Evolutionary conservation across 2,797 vertebrate genomes (phyloP).

Genomic region (Neosilurus mollespiculum): DNA sequence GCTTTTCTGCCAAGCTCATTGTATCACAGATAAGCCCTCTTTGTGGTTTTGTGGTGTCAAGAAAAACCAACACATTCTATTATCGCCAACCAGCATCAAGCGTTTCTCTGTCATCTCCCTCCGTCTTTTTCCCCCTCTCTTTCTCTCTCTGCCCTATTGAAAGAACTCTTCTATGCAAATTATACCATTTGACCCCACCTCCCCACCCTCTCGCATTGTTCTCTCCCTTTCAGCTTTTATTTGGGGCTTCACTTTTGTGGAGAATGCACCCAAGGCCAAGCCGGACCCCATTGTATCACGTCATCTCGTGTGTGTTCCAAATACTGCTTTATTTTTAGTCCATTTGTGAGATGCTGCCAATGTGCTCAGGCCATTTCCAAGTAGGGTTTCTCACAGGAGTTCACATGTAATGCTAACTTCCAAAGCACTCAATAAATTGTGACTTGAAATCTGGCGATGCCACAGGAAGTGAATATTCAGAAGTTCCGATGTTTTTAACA

Average conservation of each 20-base stretch:
- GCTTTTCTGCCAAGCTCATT: conserved; percentile 33
- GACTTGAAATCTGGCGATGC: not conserved
- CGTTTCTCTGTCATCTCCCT: conserved; percentile 14
- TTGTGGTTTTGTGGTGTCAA: conserved; percentile 43
- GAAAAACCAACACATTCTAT: conserved; percentile 44
- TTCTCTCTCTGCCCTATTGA: conserved; percentile 5
- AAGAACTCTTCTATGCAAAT: conserved; percentile 23
- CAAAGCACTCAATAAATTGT: not conserved
- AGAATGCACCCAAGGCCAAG: conserved; percentile 18
- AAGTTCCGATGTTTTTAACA: not conserved
- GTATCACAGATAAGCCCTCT: conserved; percentile 47
- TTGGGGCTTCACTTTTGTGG: conserved; percentile 9
- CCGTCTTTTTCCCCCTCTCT: not conserved
- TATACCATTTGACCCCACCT: not conserved
- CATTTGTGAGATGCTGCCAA: conserved; percentile 6
- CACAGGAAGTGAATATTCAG: not conserved
- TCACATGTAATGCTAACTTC: not conserved
- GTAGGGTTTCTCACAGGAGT: conserved; percentile 3
- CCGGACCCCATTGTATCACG: conserved; percentile 26
- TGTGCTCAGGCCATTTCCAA: conserved; percentile 13
- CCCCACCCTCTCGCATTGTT: conserved; percentile 2
- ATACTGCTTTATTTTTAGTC: conserved; percentile 35
- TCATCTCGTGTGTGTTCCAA: conserved; percentile 20
- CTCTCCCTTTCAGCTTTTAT: conserved; percentile 19
- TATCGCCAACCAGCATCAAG: conserved; percentile 22